phyloP scores from a whole-genome alignment of 2,113 vertebrate genomes.

The Gavia stellata region DNA sequence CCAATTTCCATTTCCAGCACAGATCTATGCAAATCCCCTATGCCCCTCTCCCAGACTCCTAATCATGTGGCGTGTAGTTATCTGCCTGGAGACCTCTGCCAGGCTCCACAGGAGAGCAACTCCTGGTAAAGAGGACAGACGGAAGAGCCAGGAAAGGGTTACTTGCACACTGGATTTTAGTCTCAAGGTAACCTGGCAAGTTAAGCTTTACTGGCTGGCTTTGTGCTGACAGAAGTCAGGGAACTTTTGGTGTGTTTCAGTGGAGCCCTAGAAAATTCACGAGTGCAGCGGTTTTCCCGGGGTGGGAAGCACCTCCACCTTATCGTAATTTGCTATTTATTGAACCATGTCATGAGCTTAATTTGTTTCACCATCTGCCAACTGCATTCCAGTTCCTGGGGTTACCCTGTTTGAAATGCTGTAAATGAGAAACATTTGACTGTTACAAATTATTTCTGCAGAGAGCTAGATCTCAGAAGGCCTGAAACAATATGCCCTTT shows the following conservation, averaged over 20 bases:
- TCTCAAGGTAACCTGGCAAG: not conserved
- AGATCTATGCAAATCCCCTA: not conserved
- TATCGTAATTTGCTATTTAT: constrained; percentile 11
- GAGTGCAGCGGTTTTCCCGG: not conserved
- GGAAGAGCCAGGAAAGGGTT: not conserved
- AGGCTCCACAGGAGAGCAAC: not conserved
- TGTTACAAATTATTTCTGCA: constrained; percentile 64
- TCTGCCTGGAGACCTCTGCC: not conserved
- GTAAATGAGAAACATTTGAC: constrained; percentile 70
- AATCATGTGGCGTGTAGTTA: not conserved
- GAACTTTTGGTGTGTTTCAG: not conserved
- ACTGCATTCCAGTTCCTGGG: constrained; percentile 57
- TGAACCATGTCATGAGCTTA: constrained; percentile 66
- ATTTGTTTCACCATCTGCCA: constrained; percentile 71
- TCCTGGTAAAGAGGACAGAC: not conserved
- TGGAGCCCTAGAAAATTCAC: not conserved
- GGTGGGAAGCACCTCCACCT: constrained; percentile 9
- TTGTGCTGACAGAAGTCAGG: not conserved
- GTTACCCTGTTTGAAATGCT: constrained; percentile 62
- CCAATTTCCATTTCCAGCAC: not conserved
- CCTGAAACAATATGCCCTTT: constrained; percentile 48
- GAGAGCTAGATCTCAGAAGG: constrained; percentile 42
- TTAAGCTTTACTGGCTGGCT: not conserved
- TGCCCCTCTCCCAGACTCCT: not conserved
- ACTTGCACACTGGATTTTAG: not conserved